A percentile compares a stretch with the other conserved stretches of the same genome.
These are phyloP conservation scores for Nesoenas mayeri DNA, from an alignment of 2,113 vertebrate species.

Conservation along the genomic window DNA sequence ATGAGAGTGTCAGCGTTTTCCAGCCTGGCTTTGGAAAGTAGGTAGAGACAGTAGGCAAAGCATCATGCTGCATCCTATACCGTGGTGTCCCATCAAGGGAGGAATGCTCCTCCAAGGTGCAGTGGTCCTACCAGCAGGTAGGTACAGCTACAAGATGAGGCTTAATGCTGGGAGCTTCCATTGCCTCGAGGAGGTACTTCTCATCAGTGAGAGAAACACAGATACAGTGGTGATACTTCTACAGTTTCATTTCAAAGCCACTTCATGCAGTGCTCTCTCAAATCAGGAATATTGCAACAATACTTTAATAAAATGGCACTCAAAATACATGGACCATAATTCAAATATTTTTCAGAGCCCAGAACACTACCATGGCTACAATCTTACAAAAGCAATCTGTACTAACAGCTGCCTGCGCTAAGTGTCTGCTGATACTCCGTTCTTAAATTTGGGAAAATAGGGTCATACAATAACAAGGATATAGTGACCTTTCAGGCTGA, in stretches of 20 bases:
- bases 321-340: accelerated
- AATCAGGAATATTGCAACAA: background rate
- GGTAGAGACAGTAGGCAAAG: background rate
- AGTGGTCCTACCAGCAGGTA: accelerated
- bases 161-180: background rate
- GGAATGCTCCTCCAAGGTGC: background rate
- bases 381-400: background rate
- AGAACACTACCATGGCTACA: background rate
- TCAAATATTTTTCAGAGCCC: background rate
- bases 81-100: background rate
- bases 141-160: accelerated
- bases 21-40: background rate
- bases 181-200: background rate
- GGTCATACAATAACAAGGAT: background rate
- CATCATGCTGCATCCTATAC: background rate
- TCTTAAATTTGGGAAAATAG: background rate
- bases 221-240: background rate
- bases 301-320: background rate
- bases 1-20: background rate
- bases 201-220: background rate
- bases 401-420: background rate
- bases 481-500: background rate
- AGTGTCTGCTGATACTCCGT: background rate
- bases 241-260: background rate
- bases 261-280: background rate